Base-by-base conservation (phyloP, 2,113 vertebrate species). In the Zapornia atra region DNA sequence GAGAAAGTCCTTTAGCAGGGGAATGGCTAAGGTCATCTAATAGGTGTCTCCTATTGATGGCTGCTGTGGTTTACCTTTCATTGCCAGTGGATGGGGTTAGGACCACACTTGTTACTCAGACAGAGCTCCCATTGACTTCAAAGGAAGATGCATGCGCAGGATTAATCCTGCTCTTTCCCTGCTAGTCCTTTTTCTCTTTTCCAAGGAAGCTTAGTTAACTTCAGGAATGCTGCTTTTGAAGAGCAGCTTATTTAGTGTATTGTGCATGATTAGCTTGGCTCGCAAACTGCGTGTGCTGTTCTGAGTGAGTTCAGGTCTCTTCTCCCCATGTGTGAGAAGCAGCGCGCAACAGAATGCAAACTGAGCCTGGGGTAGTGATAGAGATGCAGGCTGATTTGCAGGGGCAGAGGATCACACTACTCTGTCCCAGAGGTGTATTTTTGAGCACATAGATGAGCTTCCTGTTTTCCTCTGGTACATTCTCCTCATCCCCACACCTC, bases 31-130 rank as follows among this genome's bases (percentile, higher is more conserved):
- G 92, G 91, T 93, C 63, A 56, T 38, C 48, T 89, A 88, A 69
- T 90, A 92, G 76, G 65, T 86, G 72, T 90, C 90, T 92, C 29
- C 71, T 89, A 12, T 94, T 94, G 90, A 79, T 89, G 81, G 91
- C 65, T 92, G 82, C 61, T 94, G 63, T 79, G 77, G 91, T 81
- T 97, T 95, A 94, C 93, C 94, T 96, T 95, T 97, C 95, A 80
- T 51, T 94, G 89, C 93, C 92, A 92, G 94, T 92, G 94, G 91
- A 94, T 96, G 92, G 92, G 95, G 91, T 92, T 96, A 93, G 95
- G 96, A 94, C 89, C 86, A 89, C 84, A 76, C 69, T 95, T 95
- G 84, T 96, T 92, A 91, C 72, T 92, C 73, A 69, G 87, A 56
- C 82, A 89, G 73, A 72, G 59, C 70, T 90, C 85, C 71, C 63